Base-by-base conservation (phyloP, 2,113 vertebrate species). In the Alaudala cheleensis region DNA sequence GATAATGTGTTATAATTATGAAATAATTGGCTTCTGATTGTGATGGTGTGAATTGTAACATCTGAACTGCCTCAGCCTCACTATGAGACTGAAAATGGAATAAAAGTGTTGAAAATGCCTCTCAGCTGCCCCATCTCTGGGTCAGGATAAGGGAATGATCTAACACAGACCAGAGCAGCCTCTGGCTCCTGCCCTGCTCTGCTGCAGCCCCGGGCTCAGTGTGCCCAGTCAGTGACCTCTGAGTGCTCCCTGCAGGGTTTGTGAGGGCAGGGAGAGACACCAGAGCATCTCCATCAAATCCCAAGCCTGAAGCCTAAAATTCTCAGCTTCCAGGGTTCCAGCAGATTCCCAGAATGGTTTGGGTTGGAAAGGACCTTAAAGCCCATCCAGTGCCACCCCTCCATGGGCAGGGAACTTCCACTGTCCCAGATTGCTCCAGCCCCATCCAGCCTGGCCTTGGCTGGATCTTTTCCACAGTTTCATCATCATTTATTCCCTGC, bases 401-500 rank as follows among this genome's bases (percentile, higher is more conserved):
- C n/a, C 29, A 1, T 3, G 22, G 11, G 6, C 49, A 73, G 70
- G 19, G n/a, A 17, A 18, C 21, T 77, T 12, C 39, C 64, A 11
- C 39, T 23, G 1, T 12, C 47, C 39, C 72, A 51, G 25, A 5
- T 0, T 67, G 14, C n/a, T 47, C 28, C 58, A 78, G 12, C 12
- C 9, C 33, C 6, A 4, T 26, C 49, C 57, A 39, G 8, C 54
- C 33, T 66, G 54, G 39, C 18, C 18, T 58, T 14, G 53, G 17
- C 2, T 60, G 72, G 26, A 4, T 3, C 4, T 22, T 49, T 23
- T 7, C 24, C 3, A 11, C 9, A 1, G 4, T 5, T 21, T 13
- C 8, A 7, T 3, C 3, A 8, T 2, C 4, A 0, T 7, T 56
- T 29, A 2, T 34, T 0, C 65, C 33, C 9, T 15, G 40, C 12